Conservation (phyloP, 2,797 vertebrate species). For the Aphelocoma californica region DNA sequence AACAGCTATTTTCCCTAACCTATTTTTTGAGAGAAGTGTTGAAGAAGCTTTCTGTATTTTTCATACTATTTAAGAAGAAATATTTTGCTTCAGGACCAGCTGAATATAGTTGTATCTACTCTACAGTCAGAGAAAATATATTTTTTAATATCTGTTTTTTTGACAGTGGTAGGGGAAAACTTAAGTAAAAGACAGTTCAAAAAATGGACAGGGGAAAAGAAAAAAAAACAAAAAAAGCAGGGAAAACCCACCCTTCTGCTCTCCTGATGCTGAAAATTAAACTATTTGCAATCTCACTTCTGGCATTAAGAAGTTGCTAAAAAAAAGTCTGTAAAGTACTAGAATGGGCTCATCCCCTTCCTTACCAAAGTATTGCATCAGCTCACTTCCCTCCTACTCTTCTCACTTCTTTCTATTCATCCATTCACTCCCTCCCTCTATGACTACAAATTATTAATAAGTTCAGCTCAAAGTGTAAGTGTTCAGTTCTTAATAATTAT, state of each 20-base stretch:
- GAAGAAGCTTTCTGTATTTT: background rate
- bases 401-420: background rate
- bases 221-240: no score
- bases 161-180: background rate
- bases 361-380: background rate
- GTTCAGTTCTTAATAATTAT: background rate
- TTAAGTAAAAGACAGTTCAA: background rate
- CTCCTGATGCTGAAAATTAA: background rate
- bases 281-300: background rate
- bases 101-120: background rate
- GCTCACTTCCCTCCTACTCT: background rate
- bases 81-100: background rate
- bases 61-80: background rate
- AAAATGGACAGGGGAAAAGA: background rate
- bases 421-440: background rate
- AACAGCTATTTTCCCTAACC: background rate
- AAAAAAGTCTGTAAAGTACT: background rate
- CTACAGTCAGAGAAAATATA: background rate
- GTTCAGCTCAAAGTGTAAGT: background rate
- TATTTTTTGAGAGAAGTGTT: background rate
- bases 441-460: background rate
- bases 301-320: background rate
- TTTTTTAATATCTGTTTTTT: background rate
- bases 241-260: background rate
- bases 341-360: background rate